Base-by-base conservation (phyloP, 2,888 invertebrate genomes). In the Pristionchus japonicus region DNA sequence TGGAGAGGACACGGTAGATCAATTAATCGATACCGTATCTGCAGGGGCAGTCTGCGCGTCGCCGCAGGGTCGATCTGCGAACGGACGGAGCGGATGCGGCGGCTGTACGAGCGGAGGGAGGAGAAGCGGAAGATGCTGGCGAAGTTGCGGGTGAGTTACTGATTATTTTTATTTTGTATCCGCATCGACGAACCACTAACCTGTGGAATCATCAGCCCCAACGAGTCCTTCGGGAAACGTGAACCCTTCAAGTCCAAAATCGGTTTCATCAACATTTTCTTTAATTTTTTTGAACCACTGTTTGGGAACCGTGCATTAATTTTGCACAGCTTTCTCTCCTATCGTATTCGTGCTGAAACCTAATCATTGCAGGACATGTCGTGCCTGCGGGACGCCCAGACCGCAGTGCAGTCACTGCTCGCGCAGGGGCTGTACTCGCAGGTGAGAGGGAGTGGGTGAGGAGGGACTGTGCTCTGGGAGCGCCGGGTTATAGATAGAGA, bases 361-460 rank as follows among this genome's bases (percentile, higher is more conserved):
- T 7, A 67, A 67, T 80, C 64, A 37, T 80, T 90, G n/a, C 80
- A 93, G 90, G 93, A 94, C 87, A 94, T 94, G 67, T 89, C 93
- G 0, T 94, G 93, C 82, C 90, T 94, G 6, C 89, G 93, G 27
- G 98, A 99, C 95, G 98, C 99, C 31, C 99, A 99, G 95, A 97
- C 98, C 1, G 98, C 98, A 95, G 97, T 99, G 93, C 99, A 99
- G 95, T 96, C 98, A 88, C 95, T 99, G 84, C 95, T 99, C 77
- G 97, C 98, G 90, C 97, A 97, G 17, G 97, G 97, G 90, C 99
- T 99, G 95, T 99, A 98, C 96, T 98, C 98, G 3, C 91, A 90
- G 40, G 77, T 77, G 4, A 77, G 70, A 64, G 70, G 7, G 3
- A 23, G 23, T 23, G 57, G 57, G 4, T 6, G 20, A 52, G 52